Percentiles rank a stretch among this genome's conserved stretches.
Evolutionary conservation across 2,888 invertebrate species (phyloP).

Genomic region (Dryobota labecula): DNA sequence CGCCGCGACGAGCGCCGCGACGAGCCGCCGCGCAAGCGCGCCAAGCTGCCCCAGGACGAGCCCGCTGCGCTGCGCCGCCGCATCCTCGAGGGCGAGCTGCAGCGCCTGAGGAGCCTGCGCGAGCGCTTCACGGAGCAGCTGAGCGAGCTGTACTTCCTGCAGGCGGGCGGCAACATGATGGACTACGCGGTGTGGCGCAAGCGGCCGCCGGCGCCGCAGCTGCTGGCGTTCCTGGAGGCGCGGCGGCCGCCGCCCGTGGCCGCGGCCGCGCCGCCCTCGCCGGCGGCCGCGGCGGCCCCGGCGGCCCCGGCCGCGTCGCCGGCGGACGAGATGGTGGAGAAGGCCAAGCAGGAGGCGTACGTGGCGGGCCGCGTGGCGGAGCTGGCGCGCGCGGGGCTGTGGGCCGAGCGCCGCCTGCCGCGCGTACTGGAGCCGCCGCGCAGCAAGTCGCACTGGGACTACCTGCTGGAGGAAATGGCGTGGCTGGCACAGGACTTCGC

Average conservation of each 20-base stretch:
- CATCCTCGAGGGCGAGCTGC: slow-evolving; percentile 92
- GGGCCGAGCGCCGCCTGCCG: slow-evolving; percentile 97
- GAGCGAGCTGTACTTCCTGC: slow-evolving; percentile 96
- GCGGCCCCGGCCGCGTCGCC: slow-evolving; percentile 62
- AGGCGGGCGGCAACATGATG: slow-evolving; percentile 96
- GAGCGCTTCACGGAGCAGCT: slow-evolving; percentile 94
- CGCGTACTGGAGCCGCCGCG: slow-evolving; percentile 97
- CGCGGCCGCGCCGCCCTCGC: slow-evolving; percentile 89
- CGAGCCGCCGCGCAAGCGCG: slow-evolving; percentile 82
- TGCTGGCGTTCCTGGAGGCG: slow-evolving; percentile 94
- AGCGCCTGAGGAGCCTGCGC: slow-evolving; percentile 92
- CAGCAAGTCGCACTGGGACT: slow-evolving; percentile 99
- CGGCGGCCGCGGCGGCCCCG: slow-evolving; percentile 68
- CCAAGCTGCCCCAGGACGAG: slow-evolving; percentile 74
- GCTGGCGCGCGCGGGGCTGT: slow-evolving; percentile 97
- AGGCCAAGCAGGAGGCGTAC: slow-evolving; percentile 94
- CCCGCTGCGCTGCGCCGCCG: slow-evolving; percentile 88
- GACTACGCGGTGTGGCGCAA: slow-evolving; percentile 96
- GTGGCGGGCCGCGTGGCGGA: slow-evolving; percentile 98
- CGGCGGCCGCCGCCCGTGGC: slow-evolving; percentile 90
- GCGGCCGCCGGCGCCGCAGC: slow-evolving; percentile 94
- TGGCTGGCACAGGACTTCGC: slow-evolving; percentile 99
- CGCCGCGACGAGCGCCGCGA: slow-evolving; percentile 67
- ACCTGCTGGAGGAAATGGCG: slow-evolving; percentile 99
- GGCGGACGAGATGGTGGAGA: slow-evolving; percentile 84